phyloP scores from a whole-genome alignment of 2,888 invertebrate genomes.

The Norana najaformis region DNA sequence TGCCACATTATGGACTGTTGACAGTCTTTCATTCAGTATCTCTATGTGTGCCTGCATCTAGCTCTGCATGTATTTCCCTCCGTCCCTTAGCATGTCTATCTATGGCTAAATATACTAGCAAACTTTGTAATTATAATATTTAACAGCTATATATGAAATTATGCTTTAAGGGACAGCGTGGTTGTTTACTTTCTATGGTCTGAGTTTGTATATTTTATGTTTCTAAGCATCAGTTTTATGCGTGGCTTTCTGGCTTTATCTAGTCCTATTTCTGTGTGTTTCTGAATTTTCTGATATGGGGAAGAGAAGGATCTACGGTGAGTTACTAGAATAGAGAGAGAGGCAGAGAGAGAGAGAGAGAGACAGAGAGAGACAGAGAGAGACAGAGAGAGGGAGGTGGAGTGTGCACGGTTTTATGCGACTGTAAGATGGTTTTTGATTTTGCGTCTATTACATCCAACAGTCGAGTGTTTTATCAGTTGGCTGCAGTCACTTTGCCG shows the following conservation, averaged over 20 bases:
- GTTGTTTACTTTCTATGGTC: not conserved
- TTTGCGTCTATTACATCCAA: not conserved
- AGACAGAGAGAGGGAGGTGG: not conserved
- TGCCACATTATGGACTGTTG: not conserved
- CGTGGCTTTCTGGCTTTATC: not conserved
- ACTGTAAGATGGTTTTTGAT: not conserved
- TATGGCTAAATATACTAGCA: not conserved
- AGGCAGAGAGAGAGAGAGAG: not conserved
- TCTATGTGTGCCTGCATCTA: not conserved
- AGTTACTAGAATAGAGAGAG: not conserved
- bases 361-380: not conserved
- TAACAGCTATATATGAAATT: not conserved
- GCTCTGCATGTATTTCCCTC: not conserved
- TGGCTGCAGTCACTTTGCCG: not conserved
- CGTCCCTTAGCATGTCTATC: not conserved
- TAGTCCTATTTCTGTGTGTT: not conserved
- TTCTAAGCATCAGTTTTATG: not conserved
- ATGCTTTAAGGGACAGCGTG: not conserved
- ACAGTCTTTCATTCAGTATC: not conserved
- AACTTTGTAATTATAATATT: not conserved
- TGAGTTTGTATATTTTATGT: not conserved
- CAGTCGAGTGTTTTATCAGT: not conserved
- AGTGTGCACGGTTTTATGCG: not conserved
- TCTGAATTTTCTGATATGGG: not conserved
- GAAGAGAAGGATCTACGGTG: not conserved